A percentile compares a stretch with the other conserved stretches of the same genome.
Evolutionary conservation across 2,888 invertebrate species (phyloP).

Genomic region (Sarcophaga rosellei): DNA sequence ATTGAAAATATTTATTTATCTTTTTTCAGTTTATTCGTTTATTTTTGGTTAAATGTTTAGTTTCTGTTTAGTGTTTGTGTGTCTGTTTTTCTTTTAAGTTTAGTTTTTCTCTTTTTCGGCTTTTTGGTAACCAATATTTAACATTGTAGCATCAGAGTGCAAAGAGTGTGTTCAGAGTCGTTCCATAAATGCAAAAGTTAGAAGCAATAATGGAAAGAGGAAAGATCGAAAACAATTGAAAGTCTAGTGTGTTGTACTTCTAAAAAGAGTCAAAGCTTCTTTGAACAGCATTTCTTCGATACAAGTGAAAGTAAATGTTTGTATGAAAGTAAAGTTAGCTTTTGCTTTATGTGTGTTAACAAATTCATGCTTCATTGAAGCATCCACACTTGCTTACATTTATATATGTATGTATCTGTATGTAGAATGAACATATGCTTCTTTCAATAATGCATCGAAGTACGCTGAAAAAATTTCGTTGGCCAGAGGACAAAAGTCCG

Average conservation of each 20-base stretch:
- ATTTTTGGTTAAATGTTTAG: conserved; percentile 13
- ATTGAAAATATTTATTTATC: conserved; percentile 63
- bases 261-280: conserved; percentile 46
- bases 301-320: conserved; percentile 67
- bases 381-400: not conserved
- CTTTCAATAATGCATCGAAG: not conserved
- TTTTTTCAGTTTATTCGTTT: conserved; percentile 17
- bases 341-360: conserved; percentile 55
- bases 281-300: conserved; percentile 62
- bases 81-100: not conserved
- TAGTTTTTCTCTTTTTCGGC: too few species aligned
- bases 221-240: conserved; percentile 60
- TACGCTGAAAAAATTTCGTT: conserved; percentile 23
- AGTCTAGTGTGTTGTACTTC: conserved; percentile 62
- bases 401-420: not conserved
- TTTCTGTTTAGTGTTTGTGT: conserved; percentile 14
- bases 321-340: conserved; percentile 60
- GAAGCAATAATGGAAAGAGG: conserved; percentile 24
- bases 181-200: conserved; percentile 51
- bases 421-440: conserved; percentile 26
- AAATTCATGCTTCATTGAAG: conserved; percentile 38
- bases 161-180: conserved; percentile 8
- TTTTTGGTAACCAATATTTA: conserved; percentile 38
- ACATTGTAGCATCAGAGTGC: conserved; percentile 41
- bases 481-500: not conserved